Conservation (phyloP, 1,140 invertebrate species). For the Brachionus calyciflorus region DNA sequence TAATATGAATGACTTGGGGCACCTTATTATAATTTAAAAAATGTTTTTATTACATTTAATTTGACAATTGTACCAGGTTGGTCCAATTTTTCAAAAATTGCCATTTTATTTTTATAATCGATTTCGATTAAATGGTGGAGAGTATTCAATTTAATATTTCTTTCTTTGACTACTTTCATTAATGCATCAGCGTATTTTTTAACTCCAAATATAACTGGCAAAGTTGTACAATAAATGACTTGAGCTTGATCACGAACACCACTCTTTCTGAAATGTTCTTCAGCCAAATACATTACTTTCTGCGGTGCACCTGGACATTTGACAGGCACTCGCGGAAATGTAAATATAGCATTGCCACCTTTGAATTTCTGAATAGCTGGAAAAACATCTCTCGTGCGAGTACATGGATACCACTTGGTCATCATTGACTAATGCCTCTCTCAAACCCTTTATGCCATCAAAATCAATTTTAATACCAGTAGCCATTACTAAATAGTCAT, state of each 20-base stretch:
- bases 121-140: conserved; percentile 72
- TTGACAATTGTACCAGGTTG: conserved; percentile 62
- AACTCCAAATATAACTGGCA: conserved; percentile 85
- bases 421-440: conserved; percentile 69
- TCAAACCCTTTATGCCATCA: conserved; percentile 66
- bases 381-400: conserved; percentile 74
- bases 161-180: conserved; percentile 71
- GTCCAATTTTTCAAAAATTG: conserved; percentile 76
- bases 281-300: conserved; percentile 88
- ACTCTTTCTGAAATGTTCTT: conserved; percentile 69
- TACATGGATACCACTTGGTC: conserved; percentile 85
- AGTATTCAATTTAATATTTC: conserved; percentile 23
- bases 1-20: too few relatives aligned
- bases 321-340: conserved; percentile 81
- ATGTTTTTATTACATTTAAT: conserved; percentile 9
- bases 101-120: conserved; percentile 68
- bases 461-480: conserved; percentile 66
- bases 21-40: too few relatives aligned
- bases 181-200: conserved; percentile 86
- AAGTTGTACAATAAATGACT: conserved; percentile 78
- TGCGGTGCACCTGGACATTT: conserved; percentile 97
- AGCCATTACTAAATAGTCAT: conserved; percentile 66
- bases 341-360: conserved; percentile 83
- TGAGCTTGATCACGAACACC: conserved; percentile 71
- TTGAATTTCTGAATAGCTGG: conserved; percentile 70